Evolutionary conservation across 2,888 invertebrate genomes (phyloP), one percentile per base, ranked within the genome.

Genomic region (Patella ulyssiponensis): DNA sequence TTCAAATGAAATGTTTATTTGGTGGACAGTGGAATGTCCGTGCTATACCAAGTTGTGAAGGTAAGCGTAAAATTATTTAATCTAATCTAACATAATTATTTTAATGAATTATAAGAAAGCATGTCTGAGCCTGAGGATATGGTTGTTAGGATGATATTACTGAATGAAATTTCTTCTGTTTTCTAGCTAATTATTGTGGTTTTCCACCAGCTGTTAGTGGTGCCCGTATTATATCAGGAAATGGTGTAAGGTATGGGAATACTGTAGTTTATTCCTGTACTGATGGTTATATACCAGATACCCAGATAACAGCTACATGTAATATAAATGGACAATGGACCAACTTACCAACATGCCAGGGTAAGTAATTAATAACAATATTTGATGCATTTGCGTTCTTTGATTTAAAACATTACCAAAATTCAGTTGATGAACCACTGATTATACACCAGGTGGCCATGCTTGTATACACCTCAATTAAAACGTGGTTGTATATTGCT

Each of bases 41-140:
- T 5, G 72, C 74, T 17, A 80, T 77, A n/a, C 86, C 85, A 33
- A 77, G 83, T 71, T 86, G 86, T 58, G 72, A 74, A 58, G 69
- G 83, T 84, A 76, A 77, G 83, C 78, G n/a, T 23, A 96, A 54
- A 5, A 69, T 71, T 23, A 5, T 33, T 33, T 33, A 33, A 27
- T 3, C 27, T 27, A 27, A 20, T 69, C n/a, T 9, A 53, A 3
- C 7, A 14, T 69, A 15, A 17, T 23, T 51, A 23, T 5, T 52
- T 44, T 4, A n/a, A 73, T 1, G 33, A 71, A n/a, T 23, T 33
- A n/a, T 17, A 27, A 4, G 7, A 33, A 33, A 33, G 33, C 33
- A 33, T 33, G 33, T 44, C 44, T 44, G 44, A 3, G 33, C 33
- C 27, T 33, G 33, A 33, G 33, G 4, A 44, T 44, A 44, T 9